Percentiles rank a stretch among this genome's conserved stretches.
phyloP scores from a whole-genome alignment of 2,113 vertebrate genomes.

The Tachysurus vachellii region DNA sequence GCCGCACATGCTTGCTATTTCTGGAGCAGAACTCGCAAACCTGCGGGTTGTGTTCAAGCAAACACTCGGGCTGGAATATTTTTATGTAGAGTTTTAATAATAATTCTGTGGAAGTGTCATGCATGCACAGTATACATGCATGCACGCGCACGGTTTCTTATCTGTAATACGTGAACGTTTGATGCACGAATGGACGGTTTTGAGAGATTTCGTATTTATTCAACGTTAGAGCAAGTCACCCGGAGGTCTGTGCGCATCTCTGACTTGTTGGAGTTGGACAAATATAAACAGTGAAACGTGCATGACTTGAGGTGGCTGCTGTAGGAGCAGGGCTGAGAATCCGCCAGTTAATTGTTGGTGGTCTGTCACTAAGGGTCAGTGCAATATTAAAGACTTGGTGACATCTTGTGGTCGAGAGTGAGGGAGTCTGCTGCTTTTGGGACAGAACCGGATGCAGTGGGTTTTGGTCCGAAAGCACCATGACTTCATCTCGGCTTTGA shows the following conservation, averaged over 20 bases:
- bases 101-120: background rate
- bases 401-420: constrained; percentile 52
- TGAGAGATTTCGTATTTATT: too few species aligned
- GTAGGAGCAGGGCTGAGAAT: background rate
- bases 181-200: background rate
- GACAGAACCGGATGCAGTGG: background rate
- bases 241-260: too few species aligned
- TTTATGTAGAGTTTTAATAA: background rate
- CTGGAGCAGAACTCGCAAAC: constrained; percentile 58
- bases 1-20: constrained; percentile 68
- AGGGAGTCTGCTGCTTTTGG: background rate
- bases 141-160: background rate
- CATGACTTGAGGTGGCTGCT: background rate
- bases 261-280: too few species aligned
- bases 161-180: too few species aligned
- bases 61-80: background rate
- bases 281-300: background rate
- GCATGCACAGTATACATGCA: background rate
- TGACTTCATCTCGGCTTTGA: background rate
- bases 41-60: constrained; percentile 2
- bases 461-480: background rate
- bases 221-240: background rate
- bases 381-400: constrained; percentile 23
- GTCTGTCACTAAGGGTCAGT: background rate
- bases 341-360: background rate